Evolutionary conservation across 2,888 invertebrate genomes (phyloP).

Genomic region (Oligia fasciuncula): DNA sequence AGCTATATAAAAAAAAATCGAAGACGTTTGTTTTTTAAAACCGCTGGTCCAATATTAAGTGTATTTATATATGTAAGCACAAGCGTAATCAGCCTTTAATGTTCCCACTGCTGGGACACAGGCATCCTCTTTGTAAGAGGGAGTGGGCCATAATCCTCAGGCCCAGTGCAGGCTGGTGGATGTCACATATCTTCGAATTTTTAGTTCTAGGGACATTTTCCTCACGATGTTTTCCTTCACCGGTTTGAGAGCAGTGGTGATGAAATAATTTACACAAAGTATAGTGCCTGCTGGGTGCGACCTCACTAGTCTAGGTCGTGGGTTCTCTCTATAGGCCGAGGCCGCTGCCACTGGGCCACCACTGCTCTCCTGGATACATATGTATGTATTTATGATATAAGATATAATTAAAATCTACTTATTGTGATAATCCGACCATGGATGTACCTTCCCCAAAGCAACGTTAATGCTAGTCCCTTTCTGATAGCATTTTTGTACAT

Average conservation of each 20-base stretch:
- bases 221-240: background rate
- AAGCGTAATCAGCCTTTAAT: background rate
- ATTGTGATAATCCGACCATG: slow-evolving; percentile 19
- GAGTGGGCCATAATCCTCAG: background rate
- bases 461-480: slow-evolving; percentile 55
- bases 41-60: background rate
- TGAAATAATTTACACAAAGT: background rate
- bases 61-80: background rate
- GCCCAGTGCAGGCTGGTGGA: background rate
- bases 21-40: background rate
- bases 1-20: background rate
- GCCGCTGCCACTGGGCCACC: background rate
- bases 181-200: background rate
- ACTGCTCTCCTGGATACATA: background rate
- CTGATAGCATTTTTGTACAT: slow-evolving; percentile 46
- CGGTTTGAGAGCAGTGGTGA: background rate
- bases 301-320: background rate
- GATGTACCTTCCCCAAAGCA: slow-evolving; percentile 43
- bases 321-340: background rate
- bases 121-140: background rate
- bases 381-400: background rate
- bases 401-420: slow-evolving; percentile 8
- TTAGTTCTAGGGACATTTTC: background rate
- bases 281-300: background rate
- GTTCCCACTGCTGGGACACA: background rate